Conservation (phyloP, 2,888 invertebrate species). For the Pseudanteris insignis region DNA sequence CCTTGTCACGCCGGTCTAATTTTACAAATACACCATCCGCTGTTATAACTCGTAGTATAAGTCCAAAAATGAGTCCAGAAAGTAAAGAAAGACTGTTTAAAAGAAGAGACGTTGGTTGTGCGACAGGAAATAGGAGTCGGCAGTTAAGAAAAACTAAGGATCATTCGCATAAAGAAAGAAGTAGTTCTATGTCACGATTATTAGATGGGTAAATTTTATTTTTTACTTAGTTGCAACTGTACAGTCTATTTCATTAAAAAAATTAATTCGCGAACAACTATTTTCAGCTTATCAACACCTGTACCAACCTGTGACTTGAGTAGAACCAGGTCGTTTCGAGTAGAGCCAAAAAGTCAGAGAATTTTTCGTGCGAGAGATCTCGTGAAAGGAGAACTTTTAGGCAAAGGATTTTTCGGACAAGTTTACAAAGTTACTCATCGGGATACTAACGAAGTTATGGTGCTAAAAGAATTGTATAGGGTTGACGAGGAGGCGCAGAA, state of each 20-base stretch:
- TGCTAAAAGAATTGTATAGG: conserved; percentile 90
- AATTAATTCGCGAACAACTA: too few relatives aligned
- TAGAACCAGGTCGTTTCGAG: conserved; percentile 87
- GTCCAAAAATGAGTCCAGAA: conserved; percentile 62
- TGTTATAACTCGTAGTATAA: conserved; percentile 65
- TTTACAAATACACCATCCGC: conserved; percentile 65
- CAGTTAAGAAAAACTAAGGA: conserved; percentile 71
- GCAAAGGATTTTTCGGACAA: conserved; percentile 94
- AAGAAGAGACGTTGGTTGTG: conserved; percentile 72
- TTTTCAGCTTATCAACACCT: conserved; percentile 61
- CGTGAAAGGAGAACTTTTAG: conserved; percentile 87
- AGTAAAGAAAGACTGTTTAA: conserved; percentile 69
- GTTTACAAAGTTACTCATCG: conserved; percentile 87
- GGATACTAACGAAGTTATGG: conserved; percentile 92
- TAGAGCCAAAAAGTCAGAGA: conserved; percentile 75
- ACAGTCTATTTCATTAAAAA: too few relatives aligned
- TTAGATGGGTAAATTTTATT: conserved; percentile 74
- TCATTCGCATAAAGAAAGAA: conserved; percentile 78
- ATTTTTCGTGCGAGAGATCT: conserved; percentile 93
- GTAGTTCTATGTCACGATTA: conserved; percentile 85
- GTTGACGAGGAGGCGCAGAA: conserved; percentile 95
- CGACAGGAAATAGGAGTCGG: conserved; percentile 72
- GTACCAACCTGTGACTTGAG: conserved; percentile 75
- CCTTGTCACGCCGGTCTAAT: conserved; percentile 70
- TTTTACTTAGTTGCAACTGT: too few relatives aligned